These are phyloP conservation scores for Botia kubotai DNA, from an alignment of 2,797 vertebrate genomes.

Conservation along the genomic window DNA sequence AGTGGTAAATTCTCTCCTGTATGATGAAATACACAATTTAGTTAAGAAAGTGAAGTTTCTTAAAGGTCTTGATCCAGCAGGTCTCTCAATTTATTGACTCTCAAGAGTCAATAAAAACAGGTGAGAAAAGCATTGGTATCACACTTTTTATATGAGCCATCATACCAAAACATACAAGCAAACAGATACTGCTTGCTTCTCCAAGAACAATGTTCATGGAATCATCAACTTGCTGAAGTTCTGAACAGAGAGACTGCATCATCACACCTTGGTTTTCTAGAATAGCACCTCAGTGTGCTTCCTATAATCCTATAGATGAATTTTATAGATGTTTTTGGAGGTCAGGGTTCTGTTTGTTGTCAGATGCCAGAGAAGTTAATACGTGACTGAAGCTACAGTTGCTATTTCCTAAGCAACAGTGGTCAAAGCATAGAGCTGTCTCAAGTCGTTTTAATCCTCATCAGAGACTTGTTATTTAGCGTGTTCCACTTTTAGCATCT, in stretches of 20 bases:
- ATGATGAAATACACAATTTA: neutral
- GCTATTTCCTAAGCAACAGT: slow-evolving; percentile 5
- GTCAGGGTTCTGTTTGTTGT: slow-evolving; percentile 3
- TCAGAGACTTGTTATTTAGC: slow-evolving; percentile 42
- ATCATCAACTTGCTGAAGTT: neutral
- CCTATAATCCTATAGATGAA: neutral
- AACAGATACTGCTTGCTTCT: neutral
- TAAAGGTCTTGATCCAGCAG: neutral
- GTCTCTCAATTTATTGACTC: no score
- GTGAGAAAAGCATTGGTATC: neutral
- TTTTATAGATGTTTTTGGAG: neutral
- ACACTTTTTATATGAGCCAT: neutral
- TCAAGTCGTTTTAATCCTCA: slow-evolving; percentile 24
- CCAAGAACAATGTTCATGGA: neutral
- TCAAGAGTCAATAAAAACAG: no score
- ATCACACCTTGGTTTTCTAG: slow-evolving; percentile 1
- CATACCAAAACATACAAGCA: no score
- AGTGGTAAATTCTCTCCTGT: neutral
- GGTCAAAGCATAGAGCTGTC: slow-evolving; percentile 32
- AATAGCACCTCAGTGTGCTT: neutral
- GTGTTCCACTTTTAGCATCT: slow-evolving; percentile 57
- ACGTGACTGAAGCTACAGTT: slow-evolving; percentile 21
- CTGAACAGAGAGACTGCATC: neutral
- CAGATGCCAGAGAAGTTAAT: neutral
- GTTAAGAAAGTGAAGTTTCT: neutral